phyloP scores from a whole-genome alignment of 30 jellyfish, hydroid and myxozoan species.

The Turritopsis rubra region DNA sequence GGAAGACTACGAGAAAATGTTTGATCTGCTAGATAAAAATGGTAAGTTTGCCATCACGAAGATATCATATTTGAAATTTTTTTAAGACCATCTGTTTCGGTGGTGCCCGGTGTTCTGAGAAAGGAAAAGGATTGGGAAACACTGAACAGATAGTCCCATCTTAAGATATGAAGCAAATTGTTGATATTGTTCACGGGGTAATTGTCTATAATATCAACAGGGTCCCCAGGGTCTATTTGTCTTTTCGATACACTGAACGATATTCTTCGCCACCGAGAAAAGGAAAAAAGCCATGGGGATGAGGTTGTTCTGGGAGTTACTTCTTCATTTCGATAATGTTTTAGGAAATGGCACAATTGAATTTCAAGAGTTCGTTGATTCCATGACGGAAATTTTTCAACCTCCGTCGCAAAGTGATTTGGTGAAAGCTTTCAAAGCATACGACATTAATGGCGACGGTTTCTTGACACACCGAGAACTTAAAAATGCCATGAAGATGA shows the following conservation, averaged over 20 bases:
- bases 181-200: no score
- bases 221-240: no score
- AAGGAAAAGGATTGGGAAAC: no score
- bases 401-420: conserved; percentile 9
- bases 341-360: conserved; percentile 15
- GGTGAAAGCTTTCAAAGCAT: background rate
- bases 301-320: background rate
- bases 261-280: background rate
- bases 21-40: background rate
- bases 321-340: background rate
- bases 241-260: no score
- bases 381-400: background rate
- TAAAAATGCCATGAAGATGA: conserved; percentile 18
- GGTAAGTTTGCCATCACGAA: background rate
- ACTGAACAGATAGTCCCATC: no score
- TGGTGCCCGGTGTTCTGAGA: no score
- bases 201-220: no score
- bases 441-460: conserved; percentile 17
- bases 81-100: no score
- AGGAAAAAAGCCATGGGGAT: background rate
- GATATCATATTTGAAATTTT: no score
- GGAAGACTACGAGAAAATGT: background rate
- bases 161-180: no score
- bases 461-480: background rate
- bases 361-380: conserved; percentile 21